A percentile compares a stretch with the other conserved stretches of the same genome.
These are phyloP conservation scores for Callorhinus ursinus DNA, from an alignment of 2,113 vertebrate genomes.

Conservation along the genomic window DNA sequence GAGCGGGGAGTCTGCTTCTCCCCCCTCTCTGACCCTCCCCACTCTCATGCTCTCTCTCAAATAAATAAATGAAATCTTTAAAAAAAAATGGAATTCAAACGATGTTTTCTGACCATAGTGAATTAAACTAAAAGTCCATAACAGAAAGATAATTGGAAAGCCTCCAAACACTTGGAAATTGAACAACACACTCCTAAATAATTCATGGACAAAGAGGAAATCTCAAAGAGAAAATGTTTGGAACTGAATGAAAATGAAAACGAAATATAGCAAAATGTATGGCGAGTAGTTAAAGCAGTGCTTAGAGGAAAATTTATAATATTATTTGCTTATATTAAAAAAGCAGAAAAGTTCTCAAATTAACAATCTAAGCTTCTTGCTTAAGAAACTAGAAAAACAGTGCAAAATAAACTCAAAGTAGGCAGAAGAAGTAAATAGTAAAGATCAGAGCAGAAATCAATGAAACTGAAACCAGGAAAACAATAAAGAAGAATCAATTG, in stretches of 20 bases:
- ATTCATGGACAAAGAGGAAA: not conserved
- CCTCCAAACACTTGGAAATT: not conserved
- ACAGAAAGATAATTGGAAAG: slow-evolving; percentile 17
- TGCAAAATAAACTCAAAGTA: slow-evolving; percentile 16
- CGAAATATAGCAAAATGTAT: not conserved
- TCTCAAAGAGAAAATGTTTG: slow-evolving; percentile 20
- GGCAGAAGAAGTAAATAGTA: not conserved
- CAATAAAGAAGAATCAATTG: slow-evolving; percentile 5
- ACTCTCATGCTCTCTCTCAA: too few relatives aligned
- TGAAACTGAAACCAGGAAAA: slow-evolving; percentile 6
- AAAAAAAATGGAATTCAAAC: not conserved
- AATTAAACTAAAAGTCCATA: slow-evolving; percentile 34
- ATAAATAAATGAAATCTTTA: too few relatives aligned
- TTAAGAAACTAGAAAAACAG: not conserved
- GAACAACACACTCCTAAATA: not conserved
- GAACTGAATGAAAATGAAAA: slow-evolving; percentile 5
- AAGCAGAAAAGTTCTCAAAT: not conserved
- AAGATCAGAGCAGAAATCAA: slow-evolving; percentile 18
- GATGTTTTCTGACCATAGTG: not conserved
- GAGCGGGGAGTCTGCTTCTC: too few relatives aligned
- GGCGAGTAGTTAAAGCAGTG: not conserved
- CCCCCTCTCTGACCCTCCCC: too few relatives aligned
- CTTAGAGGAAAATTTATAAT: not conserved
- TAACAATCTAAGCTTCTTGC: slow-evolving; percentile 14
- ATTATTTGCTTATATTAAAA: not conserved